Conservation (phyloP, 2,888 invertebrate genomes). For the Pterostichus madidus region DNA sequence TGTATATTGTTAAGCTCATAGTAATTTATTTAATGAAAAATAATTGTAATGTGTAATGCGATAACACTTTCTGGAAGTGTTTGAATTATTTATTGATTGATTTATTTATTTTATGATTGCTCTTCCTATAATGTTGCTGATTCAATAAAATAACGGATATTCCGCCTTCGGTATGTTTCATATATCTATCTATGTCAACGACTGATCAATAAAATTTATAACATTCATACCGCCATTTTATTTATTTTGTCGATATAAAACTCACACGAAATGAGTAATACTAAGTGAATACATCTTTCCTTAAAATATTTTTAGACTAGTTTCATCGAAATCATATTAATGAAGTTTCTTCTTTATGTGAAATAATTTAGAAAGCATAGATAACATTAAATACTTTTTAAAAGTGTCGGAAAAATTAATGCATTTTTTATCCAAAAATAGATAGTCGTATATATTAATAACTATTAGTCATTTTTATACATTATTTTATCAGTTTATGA, state of each 20-base stretch:
- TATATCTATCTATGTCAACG: slow-evolving; percentile 6
- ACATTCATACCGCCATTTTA: slow-evolving; percentile 10
- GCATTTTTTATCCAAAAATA: slow-evolving; percentile 28
- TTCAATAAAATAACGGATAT: slow-evolving; percentile 3
- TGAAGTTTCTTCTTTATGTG: background rate
- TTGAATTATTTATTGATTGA: background rate
- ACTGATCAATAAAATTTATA: slow-evolving; percentile 35
- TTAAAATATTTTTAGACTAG: background rate
- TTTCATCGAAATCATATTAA: background rate
- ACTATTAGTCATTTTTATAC: slow-evolving; percentile 15
- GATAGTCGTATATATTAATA: slow-evolving; percentile 18
- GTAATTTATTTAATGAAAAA: background rate
- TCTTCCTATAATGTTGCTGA: slow-evolving; percentile 15
- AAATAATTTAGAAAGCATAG: slow-evolving; percentile 17
- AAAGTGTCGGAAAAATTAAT: background rate
- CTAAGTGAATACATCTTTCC: slow-evolving; percentile 7
- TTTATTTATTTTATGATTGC: slow-evolving; percentile 2
- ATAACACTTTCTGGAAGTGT: slow-evolving; percentile 21
- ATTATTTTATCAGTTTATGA: slow-evolving; percentile 5
- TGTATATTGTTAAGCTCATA: no score
- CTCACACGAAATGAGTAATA: slow-evolving; percentile 12
- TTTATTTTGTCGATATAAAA: slow-evolving; percentile 4
- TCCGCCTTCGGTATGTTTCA: background rate
- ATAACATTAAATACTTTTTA: slow-evolving; percentile 4
- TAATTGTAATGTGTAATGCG: background rate